Evolutionary conservation across 2,888 invertebrate genomes (phyloP).

Genomic region (Drosophila phalerata): DNA sequence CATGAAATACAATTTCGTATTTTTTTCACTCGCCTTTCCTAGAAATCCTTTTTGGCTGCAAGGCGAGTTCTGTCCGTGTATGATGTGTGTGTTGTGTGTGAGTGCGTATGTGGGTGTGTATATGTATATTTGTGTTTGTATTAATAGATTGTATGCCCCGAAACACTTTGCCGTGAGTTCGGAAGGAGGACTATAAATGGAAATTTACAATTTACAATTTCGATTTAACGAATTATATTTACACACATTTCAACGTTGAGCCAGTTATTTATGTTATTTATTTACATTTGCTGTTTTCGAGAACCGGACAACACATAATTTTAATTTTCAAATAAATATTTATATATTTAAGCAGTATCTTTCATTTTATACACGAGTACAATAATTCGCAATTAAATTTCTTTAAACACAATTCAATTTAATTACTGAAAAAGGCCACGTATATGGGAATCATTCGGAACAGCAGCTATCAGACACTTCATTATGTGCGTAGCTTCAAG

Average conservation of each 20-base stretch:
- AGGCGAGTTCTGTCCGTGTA: slow-evolving; percentile 13
- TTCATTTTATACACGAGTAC: not conserved
- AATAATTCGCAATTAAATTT: slow-evolving; percentile 12
- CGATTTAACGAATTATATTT: slow-evolving; percentile 63
- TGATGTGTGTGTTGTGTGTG: slow-evolving; percentile 1
- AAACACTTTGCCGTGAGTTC: slow-evolving; percentile 26
- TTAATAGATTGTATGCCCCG: slow-evolving; percentile 58
- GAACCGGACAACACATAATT: slow-evolving; percentile 14
- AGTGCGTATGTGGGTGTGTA: slow-evolving; percentile 1
- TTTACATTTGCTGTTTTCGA: slow-evolving; percentile 29
- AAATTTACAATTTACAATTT: slow-evolving; percentile 68
- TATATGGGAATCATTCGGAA: too few relatives aligned
- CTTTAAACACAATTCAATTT: slow-evolving; percentile 26
- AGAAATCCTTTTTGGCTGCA: slow-evolving; percentile 44
- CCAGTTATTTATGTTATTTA: slow-evolving; percentile 58
- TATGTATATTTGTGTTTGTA: slow-evolving; percentile 47
- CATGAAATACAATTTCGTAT: slow-evolving; percentile 63
- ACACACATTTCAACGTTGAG: slow-evolving; percentile 31
- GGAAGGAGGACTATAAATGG: slow-evolving; percentile 41
- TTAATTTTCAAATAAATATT: slow-evolving; percentile 37
- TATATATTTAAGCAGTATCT: slow-evolving; percentile 7
- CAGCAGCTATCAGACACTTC: slow-evolving; percentile 5
- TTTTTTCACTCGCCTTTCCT: slow-evolving; percentile 26
- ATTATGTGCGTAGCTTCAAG: not conserved
- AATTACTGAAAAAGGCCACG: not conserved